phyloP scores from a whole-genome alignment of 1,140 invertebrate genomes.

The Drosophila yakuba region DNA sequence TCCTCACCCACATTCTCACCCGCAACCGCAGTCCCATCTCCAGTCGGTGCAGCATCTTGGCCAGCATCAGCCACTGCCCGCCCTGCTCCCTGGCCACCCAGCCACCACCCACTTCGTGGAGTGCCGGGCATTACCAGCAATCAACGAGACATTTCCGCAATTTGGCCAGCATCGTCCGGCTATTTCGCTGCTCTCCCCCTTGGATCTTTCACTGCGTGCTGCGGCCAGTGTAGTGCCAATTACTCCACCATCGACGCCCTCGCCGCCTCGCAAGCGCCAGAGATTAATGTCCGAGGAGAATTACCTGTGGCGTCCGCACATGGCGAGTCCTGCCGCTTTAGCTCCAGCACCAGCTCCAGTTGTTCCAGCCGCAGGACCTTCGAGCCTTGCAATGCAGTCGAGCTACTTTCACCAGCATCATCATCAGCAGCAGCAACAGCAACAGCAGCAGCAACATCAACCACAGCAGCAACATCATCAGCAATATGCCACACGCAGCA shows the following conservation, averaged over 20 bases:
- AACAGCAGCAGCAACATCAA: conserved; percentile 17
- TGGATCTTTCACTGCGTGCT: conserved; percentile 86
- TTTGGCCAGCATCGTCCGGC: conserved; percentile 69
- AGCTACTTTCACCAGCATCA: conserved; percentile 40
- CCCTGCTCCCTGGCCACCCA: conserved; percentile 19
- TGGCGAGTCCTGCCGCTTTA: conserved; percentile 56
- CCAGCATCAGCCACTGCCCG: conserved; percentile 22
- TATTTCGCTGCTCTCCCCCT: conserved; percentile 84
- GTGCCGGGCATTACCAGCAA: conserved; percentile 77
- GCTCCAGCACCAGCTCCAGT: conserved; percentile 46
- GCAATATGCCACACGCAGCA: conserved; percentile 35
- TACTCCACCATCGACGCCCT: conserved; percentile 87
- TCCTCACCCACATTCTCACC: conserved; percentile 4
- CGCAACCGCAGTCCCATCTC: conserved; percentile 17
- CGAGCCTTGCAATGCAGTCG: conserved; percentile 24
- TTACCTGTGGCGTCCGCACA: conserved; percentile 85
- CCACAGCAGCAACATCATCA: conserved; percentile 57
- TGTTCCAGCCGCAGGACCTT: conserved; percentile 11
- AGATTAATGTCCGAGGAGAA: conserved; percentile 85
- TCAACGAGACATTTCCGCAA: conserved; percentile 84
- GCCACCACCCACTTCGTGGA: conserved; percentile 59
- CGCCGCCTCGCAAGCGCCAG: conserved; percentile 86
- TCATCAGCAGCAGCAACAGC: neutral
- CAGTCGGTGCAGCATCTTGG: conserved; percentile 21
- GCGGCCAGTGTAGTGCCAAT: conserved; percentile 85